Conservation (phyloP, 2,113 vertebrate genomes). For the Spermophilus dauricus region DNA sequence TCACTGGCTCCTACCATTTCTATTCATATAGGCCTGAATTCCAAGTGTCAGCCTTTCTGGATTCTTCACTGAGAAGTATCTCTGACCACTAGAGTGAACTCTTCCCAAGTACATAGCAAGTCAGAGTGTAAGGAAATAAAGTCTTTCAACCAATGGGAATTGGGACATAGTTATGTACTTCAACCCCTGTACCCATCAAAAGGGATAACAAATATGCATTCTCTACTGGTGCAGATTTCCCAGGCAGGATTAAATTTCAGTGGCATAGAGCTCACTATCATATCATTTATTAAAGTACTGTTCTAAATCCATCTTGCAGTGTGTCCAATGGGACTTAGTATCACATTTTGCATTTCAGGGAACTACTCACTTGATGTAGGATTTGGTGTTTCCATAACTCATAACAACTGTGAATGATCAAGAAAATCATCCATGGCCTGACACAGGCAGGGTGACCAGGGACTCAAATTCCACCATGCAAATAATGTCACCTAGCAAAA, state of each 20-base stretch:
- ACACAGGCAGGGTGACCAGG: neutral
- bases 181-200: neutral
- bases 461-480: neutral
- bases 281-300: neutral
- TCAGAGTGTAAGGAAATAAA: neutral
- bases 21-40: neutral
- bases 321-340: neutral
- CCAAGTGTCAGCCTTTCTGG: neutral
- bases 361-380: neutral
- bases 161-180: neutral
- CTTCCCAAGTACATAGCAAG: neutral
- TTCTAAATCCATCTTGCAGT: neutral
- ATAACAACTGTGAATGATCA: neutral
- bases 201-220: neutral
- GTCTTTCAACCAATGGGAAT: neutral
- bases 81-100: neutral
- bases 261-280: neutral
- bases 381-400: neutral
- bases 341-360: neutral
- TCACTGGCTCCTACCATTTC: neutral
- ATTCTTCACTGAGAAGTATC: neutral
- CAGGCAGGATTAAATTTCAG: neutral
- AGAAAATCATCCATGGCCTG: neutral
- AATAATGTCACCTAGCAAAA: neutral
- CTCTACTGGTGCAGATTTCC: neutral